Evolutionary conservation across 2,797 vertebrate species (phyloP).

Genomic region (Telmatherina bonti): DNA sequence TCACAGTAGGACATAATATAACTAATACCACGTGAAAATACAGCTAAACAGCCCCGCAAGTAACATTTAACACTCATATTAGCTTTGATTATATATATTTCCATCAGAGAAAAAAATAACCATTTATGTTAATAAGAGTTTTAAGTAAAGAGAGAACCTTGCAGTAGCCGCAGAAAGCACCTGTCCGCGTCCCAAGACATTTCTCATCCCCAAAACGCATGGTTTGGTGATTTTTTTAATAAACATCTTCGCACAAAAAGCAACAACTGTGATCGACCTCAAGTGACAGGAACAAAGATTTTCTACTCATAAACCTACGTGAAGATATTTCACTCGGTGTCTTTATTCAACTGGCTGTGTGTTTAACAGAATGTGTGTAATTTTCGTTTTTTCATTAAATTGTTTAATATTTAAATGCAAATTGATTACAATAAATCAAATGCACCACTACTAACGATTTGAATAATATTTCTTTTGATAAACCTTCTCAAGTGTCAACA

Average conservation of each 20-base stretch:
- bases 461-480: no score
- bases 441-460: fast-evolving
- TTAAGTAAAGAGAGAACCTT: slow-evolving; percentile 33
- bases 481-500: background rate
- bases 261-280: fast-evolving
- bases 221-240: slow-evolving; percentile 3
- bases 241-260: slow-evolving; percentile 33
- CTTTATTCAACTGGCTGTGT: background rate
- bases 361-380: background rate
- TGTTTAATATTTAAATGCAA: background rate
- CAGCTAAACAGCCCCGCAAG: background rate
- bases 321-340: background rate
- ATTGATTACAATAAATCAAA: background rate
- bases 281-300: background rate
- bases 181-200: slow-evolving; percentile 13
- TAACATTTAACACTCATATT: background rate
- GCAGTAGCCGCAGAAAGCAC: background rate
- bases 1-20: background rate
- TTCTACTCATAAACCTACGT: fast-evolving
- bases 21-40: background rate
- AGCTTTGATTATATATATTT: background rate
- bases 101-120: no score
- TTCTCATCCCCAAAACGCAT: slow-evolving; percentile 36
- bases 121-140: fast-evolving
- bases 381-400: no score